Evolutionary conservation across 2,113 vertebrate species (phyloP).

Genomic region (Colistium nudipinnis): DNA sequence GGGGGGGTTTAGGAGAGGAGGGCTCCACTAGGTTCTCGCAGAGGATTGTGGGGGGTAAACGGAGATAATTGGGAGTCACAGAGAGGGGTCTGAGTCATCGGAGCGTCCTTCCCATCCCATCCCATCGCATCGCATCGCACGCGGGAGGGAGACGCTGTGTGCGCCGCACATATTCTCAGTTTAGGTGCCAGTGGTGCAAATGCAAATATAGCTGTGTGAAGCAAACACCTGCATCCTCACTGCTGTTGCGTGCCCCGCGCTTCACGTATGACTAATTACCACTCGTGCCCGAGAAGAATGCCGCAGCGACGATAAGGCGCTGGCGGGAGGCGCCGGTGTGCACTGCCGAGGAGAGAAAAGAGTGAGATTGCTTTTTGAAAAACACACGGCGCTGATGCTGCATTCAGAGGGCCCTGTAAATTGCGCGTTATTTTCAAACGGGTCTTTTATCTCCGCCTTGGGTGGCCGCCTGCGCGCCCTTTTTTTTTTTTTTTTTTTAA

Average conservation of each 20-base stretch:
- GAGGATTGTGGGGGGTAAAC: slow-evolving; percentile 57
- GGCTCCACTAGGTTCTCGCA: slow-evolving; percentile 13
- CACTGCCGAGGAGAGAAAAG: background rate
- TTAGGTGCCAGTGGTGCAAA: slow-evolving; percentile 40
- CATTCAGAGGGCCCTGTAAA: slow-evolving; percentile 15
- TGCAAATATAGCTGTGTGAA: slow-evolving; percentile 34
- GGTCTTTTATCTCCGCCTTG: background rate
- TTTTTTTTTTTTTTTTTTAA: slow-evolving; percentile 1
- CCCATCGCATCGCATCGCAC: slow-evolving; percentile 6
- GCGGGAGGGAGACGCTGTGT: slow-evolving; percentile 8
- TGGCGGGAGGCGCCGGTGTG: slow-evolving; percentile 25
- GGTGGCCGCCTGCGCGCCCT: too few species aligned
- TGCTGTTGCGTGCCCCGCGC: slow-evolving; percentile 4
- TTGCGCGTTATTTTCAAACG: background rate
- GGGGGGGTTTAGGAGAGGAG: slow-evolving; percentile 8
- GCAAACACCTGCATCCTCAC: slow-evolving; percentile 55
- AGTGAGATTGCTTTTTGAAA: background rate
- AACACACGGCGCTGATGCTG: background rate
- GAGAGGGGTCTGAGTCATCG: slow-evolving; percentile 33
- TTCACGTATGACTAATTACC: slow-evolving; percentile 41
- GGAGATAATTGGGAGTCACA: slow-evolving; percentile 53
- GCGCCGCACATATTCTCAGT: background rate
- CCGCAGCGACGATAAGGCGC: slow-evolving; percentile 26
- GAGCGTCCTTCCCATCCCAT: slow-evolving; percentile 2
- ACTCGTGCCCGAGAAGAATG: slow-evolving; percentile 40